phyloP scores from a whole-genome alignment of 2,113 vertebrate species.

The Pampusana beccarii region DNA sequence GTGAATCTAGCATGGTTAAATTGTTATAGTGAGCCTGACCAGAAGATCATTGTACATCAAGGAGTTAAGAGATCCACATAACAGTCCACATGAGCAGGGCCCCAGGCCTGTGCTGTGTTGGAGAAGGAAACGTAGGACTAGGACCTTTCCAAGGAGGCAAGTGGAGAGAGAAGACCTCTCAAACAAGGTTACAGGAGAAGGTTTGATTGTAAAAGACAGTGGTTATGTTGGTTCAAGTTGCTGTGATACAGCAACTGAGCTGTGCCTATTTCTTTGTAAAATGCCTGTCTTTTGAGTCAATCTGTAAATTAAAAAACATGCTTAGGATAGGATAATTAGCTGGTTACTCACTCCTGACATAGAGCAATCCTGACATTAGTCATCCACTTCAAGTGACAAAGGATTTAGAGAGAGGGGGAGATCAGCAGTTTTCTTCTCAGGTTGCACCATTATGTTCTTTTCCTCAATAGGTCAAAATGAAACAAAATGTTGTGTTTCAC shows the following conservation, averaged over 20 bases:
- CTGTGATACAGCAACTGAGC: background rate
- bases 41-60: background rate
- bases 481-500: background rate
- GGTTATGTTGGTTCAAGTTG: background rate
- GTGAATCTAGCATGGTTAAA: background rate
- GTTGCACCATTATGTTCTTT: background rate
- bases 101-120: background rate
- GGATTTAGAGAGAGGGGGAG: background rate
- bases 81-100: background rate
- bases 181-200: background rate
- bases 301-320: background rate
- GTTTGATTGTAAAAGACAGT: background rate
- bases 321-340: background rate
- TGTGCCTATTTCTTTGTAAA: background rate
- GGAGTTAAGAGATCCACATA: background rate
- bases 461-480: background rate
- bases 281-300: background rate
- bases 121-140: background rate
- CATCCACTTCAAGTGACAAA: background rate
- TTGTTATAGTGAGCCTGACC: background rate
- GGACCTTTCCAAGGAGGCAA: background rate
- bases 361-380: background rate
- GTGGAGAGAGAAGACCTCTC: background rate
- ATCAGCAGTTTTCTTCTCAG: background rate
- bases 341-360: background rate